Conservation (phyloP, 1,140 invertebrate species). For the Anthonomus grandis region DNA sequence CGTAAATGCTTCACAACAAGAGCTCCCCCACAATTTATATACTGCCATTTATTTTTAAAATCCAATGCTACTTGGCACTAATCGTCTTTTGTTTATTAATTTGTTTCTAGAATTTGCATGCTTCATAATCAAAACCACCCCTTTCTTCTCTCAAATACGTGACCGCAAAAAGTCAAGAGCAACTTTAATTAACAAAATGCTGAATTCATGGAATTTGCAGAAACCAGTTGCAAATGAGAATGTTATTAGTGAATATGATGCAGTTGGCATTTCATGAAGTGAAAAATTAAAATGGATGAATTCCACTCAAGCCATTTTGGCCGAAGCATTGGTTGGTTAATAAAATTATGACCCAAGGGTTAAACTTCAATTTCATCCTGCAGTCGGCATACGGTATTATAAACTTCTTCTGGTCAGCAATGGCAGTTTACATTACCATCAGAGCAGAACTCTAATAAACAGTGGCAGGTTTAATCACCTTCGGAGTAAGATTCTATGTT, state of each 20-base stretch:
- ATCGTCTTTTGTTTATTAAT: too few species aligned
- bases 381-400: too few species aligned
- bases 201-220: neutral
- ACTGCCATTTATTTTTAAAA: too few species aligned
- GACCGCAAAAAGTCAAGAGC: neutral
- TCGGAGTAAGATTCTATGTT: too few species aligned
- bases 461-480: too few species aligned
- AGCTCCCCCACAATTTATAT: slow-evolving; percentile 3
- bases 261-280: neutral
- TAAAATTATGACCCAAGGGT: neutral
- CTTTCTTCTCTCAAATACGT: neutral
- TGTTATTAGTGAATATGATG: neutral
- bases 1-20: neutral
- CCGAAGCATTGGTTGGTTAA: too few species aligned
- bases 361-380: neutral
- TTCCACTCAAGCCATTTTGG: neutral
- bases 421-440: too few species aligned
- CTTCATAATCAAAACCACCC: neutral
- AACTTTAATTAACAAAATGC: neutral
- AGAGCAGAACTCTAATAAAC: too few species aligned
- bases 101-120: neutral
- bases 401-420: too few species aligned
- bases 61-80: neutral
- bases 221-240: neutral
- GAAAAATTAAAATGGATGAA: neutral